Evolutionary conservation across 1,140 invertebrate genomes (phyloP), one percentile per base, ranked within the genome.

Genomic region (Calliphora vicina): DNA sequence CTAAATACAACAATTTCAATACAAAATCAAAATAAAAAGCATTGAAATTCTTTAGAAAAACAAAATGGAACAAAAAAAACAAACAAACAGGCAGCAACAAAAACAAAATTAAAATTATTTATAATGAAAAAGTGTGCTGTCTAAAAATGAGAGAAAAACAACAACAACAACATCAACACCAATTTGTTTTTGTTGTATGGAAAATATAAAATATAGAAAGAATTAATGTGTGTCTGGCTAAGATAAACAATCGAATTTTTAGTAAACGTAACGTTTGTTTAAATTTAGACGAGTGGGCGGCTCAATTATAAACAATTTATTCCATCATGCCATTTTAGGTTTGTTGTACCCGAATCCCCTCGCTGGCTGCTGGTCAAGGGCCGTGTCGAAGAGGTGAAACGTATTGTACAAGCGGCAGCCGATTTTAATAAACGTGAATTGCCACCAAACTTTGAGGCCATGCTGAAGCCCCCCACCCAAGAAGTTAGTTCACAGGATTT

Each of bases 261-360:
- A 57, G n/a, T 57, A 57, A 57, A 57, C 50, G 50, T 57, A 57
- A 45, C 15, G 43, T 45, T 57, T 57, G 15, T 17, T 57, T 57
- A n/a, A 2, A 57, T 57, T 57, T 57, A 57, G n/a, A 57, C 50
- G 50, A 17, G 50, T 57, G 50, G 50, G 50, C n/a, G 50, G 50
- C 15, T 57, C 50, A 57, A 15, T 57, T 57, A 35, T 35, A 35
- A 35, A 35, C 35, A 35, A 8, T 35, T 35, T 35, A 35, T 35
- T 35, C 35, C 35, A n/a, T n/a, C n/a, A 35, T 35, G 35, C 35
- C 35, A 45, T 72, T 72, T n/a, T 87, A 94, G 93, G 93, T 95
- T 95, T 92, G 91, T 96, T 23, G 91, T 97, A 26, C 96, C 96
- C 1, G 96, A 97, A 93, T 97, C 96, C 4, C 96, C 96, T 13